A percentile compares a stretch with the other conserved stretches of the same genome.
Evolutionary conservation across 2,888 invertebrate genomes (phyloP).

Genomic region (Minunthozetes semirufus): DNA sequence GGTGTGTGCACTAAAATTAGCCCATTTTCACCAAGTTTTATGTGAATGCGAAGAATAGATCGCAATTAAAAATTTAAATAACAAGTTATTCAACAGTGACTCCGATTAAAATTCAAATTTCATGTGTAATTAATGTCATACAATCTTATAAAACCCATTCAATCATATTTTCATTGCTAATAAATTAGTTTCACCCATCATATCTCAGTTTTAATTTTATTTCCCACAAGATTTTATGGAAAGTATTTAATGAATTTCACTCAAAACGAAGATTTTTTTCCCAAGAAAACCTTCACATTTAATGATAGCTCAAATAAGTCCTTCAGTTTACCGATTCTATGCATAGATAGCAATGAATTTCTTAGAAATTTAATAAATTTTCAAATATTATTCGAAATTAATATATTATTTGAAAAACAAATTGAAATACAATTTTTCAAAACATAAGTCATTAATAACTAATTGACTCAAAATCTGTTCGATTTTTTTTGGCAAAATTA

Average conservation of each 20-base stretch:
- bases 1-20: constrained; percentile 13
- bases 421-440: too few relatives aligned
- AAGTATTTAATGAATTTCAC: background rate
- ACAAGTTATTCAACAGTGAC: background rate
- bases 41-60: background rate
- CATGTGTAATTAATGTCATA: background rate
- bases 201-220: background rate
- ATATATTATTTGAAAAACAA: too few relatives aligned
- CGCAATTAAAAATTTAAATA: background rate
- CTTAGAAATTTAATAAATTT: too few relatives aligned
- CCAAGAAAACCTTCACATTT: background rate
- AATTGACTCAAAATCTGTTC: too few relatives aligned
- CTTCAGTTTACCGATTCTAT: background rate
- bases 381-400: too few relatives aligned
- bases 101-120: too few relatives aligned
- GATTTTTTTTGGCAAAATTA: too few relatives aligned
- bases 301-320: background rate
- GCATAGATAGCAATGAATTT: background rate
- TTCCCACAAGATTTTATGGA: background rate
- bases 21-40: background rate
- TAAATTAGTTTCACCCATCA: background rate
- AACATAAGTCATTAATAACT: too few relatives aligned
- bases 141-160: background rate
- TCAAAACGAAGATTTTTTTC: background rate
- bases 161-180: background rate